Percentiles rank a stretch among this genome's conserved stretches.
phyloP scores from a whole-genome alignment of 2,888 invertebrate species.

The Noctua fimbriata region DNA sequence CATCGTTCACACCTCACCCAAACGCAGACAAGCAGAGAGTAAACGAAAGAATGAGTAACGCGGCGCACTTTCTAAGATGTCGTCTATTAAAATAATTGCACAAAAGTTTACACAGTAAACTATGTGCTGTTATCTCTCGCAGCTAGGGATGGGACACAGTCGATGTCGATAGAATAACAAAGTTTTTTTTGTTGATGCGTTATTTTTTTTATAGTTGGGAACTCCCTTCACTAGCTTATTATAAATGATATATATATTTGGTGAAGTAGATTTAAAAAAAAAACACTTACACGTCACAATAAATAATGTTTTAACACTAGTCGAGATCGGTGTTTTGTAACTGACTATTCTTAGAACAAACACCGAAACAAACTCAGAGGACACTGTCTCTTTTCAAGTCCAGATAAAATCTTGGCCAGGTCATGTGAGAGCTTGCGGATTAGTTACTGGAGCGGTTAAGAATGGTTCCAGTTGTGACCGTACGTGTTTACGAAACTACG shows the following conservation, averaged over 20 bases:
- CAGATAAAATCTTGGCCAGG: background rate
- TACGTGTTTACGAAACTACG: background rate
- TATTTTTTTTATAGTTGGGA: background rate
- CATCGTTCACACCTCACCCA: background rate
- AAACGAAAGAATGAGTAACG: conserved; percentile 80
- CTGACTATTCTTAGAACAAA: too few relatives aligned
- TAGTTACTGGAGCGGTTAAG: background rate
- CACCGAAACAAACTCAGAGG: background rate
- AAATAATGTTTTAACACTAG: background rate
- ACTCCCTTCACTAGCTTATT: background rate
- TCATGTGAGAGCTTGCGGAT: background rate
- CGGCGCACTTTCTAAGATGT: conserved; percentile 75
- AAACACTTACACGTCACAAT: background rate
- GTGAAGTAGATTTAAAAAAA: background rate
- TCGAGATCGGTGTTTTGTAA: background rate
- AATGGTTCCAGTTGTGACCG: background rate
- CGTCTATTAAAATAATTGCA: conserved; percentile 84
- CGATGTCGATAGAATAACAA: conserved; percentile 56
- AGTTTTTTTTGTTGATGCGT: background rate
- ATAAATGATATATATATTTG: background rate
- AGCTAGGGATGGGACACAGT: conserved; percentile 59
- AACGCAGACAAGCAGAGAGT: conserved; percentile 66
- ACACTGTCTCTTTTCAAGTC: background rate
- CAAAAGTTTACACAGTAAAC: conserved; percentile 76
- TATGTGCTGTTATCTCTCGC: conserved; percentile 66